A percentile compares a stretch with the other conserved stretches of the same genome.
Evolutionary conservation across 37 sponge, comb jelly and placozoan species (phyloP).

Genomic region (Halichondria panicea): DNA sequence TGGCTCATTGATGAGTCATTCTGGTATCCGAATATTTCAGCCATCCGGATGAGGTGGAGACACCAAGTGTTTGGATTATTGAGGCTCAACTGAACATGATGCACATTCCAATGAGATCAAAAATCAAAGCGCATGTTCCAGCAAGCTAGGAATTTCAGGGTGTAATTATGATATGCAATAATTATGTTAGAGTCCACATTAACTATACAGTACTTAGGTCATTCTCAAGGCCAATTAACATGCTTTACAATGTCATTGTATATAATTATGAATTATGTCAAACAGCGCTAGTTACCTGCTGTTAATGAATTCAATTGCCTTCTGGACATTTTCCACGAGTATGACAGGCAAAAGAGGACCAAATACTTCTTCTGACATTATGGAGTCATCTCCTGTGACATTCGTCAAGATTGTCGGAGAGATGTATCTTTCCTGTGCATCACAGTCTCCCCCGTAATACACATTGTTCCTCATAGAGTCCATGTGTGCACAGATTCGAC

Average conservation of each 20-base stretch:
- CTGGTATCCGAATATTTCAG: no score
- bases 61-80: no score
- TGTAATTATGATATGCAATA: no score
- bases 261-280: not conserved
- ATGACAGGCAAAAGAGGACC: conserved; percentile 84
- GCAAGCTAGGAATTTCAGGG: no score
- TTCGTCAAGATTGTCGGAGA: conserved; percentile 75
- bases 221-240: no score
- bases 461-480: conserved; percentile 39
- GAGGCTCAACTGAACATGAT: no score
- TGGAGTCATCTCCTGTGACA: conserved; percentile 57
- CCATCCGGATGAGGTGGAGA: no score
- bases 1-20: no score
- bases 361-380: conserved; percentile 88
- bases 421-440: conserved; percentile 65
- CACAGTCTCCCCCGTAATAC: conserved; percentile 62
- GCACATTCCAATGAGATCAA: no score
- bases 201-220: no score
- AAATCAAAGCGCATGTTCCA: no score
- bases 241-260: not conserved
- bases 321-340: conserved; percentile 55
- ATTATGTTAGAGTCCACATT: no score
- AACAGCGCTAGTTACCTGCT: not conserved
- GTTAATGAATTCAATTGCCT: conserved; percentile 64
- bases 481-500: conserved; percentile 57